Conservation (phyloP, 2,888 invertebrate genomes). For the Branchinecta sandiegonensis region DNA sequence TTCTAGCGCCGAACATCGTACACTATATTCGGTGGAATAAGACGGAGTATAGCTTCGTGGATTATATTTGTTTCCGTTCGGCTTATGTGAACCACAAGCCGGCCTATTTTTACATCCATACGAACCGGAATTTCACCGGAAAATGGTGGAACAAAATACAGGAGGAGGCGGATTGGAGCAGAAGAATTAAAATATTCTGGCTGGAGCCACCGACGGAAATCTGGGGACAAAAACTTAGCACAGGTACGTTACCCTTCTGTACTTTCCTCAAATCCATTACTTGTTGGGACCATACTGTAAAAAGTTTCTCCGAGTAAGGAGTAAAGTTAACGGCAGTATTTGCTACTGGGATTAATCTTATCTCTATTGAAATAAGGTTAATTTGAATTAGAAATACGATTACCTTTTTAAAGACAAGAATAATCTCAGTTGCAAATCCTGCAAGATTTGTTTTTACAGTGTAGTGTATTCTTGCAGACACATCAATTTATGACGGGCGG, state of each 20-base stretch:
- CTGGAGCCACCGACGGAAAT: constrained; percentile 21
- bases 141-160: constrained; percentile 28
- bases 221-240: constrained; percentile 21
- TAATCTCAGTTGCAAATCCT: too few species aligned
- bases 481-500: too few species aligned
- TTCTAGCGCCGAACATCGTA: constrained; percentile 22
- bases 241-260: background rate
- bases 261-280: too few species aligned
- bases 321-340: too few species aligned
- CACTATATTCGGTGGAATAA: constrained; percentile 26
- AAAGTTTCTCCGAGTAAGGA: too few species aligned
- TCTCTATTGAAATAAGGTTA: too few species aligned
- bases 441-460: too few species aligned
- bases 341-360: too few species aligned
- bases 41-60: constrained; percentile 27
- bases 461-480: too few species aligned
- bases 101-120: constrained; percentile 21
- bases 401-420: too few species aligned
- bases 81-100: constrained; percentile 26
- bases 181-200: constrained; percentile 19
- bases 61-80: constrained; percentile 28
- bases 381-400: too few species aligned
- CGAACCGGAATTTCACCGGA: constrained; percentile 25
- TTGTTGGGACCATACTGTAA: too few species aligned
- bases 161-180: constrained; percentile 19